Evolutionary conservation across 2,888 invertebrate genomes (phyloP).

Genomic region (Trissoscelio sp.): DNA sequence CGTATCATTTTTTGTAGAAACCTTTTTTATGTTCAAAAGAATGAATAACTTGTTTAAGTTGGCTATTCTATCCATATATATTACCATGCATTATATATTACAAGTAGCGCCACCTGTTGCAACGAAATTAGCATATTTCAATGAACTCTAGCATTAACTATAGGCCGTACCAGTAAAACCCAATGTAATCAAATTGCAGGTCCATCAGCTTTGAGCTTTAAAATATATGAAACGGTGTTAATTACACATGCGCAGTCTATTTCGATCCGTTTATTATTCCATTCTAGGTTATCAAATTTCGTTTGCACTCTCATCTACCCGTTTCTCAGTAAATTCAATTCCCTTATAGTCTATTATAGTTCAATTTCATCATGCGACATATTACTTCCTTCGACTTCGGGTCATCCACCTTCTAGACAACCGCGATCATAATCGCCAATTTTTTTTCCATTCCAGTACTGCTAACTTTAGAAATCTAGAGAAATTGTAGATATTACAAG

Average conservation of each 20-base stretch:
- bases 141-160: neutral
- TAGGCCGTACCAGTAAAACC: neutral
- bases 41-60: too few species aligned
- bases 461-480: too few species aligned
- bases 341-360: conserved; percentile 4
- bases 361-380: conserved; percentile 15
- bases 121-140: neutral
- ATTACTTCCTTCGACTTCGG: conserved; percentile 12
- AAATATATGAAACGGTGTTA: conserved; percentile 32
- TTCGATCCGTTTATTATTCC: conserved; percentile 24
- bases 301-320: conserved; percentile 17
- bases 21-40: too few species aligned
- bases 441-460: too few species aligned
- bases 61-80: too few species aligned
- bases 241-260: conserved; percentile 15
- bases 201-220: conserved; percentile 13
- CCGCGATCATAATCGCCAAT: too few species aligned
- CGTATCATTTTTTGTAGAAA: too few species aligned
- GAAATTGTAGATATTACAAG: too few species aligned
- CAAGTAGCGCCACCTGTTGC: neutral
- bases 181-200: conserved; percentile 15
- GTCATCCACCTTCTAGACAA: conserved; percentile 15
- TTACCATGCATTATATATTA: too few species aligned
- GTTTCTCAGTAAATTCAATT: conserved; percentile 23
- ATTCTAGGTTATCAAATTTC: conserved; percentile 10